A percentile compares a stretch with the other conserved stretches of the same genome.
These are phyloP conservation scores for Podarcis raffonei DNA, from an alignment of 2,113 vertebrate genomes.

Conservation along the genomic window DNA sequence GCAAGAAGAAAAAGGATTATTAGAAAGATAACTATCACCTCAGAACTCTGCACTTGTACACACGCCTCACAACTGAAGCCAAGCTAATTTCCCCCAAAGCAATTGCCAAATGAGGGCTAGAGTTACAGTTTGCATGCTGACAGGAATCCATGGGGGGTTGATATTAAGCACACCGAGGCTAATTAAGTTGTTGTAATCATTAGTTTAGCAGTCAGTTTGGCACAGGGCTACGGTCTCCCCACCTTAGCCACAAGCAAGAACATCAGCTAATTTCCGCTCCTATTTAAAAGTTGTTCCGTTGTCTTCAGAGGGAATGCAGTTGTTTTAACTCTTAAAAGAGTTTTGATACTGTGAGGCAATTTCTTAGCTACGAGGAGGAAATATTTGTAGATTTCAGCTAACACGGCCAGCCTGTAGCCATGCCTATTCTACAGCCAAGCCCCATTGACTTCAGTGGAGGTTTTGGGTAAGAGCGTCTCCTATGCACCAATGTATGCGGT, in stretches of 20 bases:
- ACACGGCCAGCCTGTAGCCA: background rate
- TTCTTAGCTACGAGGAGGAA: background rate
- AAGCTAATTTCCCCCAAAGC: constrained; percentile 24
- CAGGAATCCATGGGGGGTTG: background rate
- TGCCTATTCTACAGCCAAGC: background rate
- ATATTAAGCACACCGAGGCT: background rate
- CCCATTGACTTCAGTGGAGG: background rate
- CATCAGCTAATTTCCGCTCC: constrained; percentile 22
- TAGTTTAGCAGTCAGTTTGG: constrained; percentile 11
- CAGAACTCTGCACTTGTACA: background rate
- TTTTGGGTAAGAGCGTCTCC: background rate
- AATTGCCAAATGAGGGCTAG: constrained; percentile 13
- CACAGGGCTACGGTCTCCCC: background rate
- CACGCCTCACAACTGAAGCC: background rate
- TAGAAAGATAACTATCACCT: background rate
- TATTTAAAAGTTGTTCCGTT: background rate
- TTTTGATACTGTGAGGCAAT: background rate
- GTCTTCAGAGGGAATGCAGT: background rate
- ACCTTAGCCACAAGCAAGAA: constrained; percentile 3
- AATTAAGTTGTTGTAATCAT: constrained; percentile 34
- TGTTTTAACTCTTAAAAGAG: background rate
- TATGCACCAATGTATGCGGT: background rate
- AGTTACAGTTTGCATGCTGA: constrained; percentile 21
- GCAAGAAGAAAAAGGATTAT: background rate
- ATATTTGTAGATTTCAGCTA: background rate